Percentiles rank a stretch among this genome's conserved stretches.
Conservation (phyloP, 2,113 vertebrate genomes). For the Chaenogobius annularis region DNA sequence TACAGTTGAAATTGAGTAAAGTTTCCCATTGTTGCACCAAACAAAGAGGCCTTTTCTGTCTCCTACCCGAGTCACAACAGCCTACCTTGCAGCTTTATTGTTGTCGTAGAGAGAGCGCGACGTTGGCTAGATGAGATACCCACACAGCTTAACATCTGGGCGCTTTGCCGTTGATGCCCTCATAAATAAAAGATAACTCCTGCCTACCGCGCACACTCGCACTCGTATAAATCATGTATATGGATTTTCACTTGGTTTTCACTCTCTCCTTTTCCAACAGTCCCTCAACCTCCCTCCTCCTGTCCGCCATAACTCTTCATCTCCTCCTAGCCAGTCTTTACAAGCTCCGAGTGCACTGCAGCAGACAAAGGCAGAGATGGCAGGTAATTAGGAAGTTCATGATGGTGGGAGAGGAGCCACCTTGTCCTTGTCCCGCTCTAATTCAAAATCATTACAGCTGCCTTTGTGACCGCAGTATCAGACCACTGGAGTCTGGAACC, state of each 20-base stretch:
- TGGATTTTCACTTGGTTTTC: conserved; percentile 78
- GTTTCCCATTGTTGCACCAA: conserved; percentile 24
- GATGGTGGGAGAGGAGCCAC: conserved; percentile 27
- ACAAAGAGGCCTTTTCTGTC: conserved; percentile 47
- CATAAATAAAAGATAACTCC: conserved; percentile 86
- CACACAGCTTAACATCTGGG: conserved; percentile 81
- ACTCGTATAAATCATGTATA: conserved; percentile 85
- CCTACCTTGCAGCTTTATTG: conserved; percentile 67
- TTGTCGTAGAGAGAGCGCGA: conserved; percentile 50
- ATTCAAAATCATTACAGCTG: conserved; percentile 27
- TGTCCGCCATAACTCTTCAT: conserved; percentile 54
- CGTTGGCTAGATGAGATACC: conserved; percentile 75
- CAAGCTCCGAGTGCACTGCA: conserved; percentile 36
- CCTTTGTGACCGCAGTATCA: conserved; percentile 3
- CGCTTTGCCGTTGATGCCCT: conserved; percentile 76
- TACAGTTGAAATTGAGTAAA: neutral
- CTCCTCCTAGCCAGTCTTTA: conserved; percentile 16
- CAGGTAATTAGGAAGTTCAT: conserved; percentile 70
- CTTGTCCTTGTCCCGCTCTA: conserved; percentile 34
- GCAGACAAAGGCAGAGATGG: conserved; percentile 43
- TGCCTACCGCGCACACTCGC: conserved; percentile 69
- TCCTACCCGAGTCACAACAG: conserved; percentile 33
- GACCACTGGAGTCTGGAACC: conserved; percentile 10
- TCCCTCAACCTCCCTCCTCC: conserved; percentile 48
- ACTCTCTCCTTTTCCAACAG: conserved; percentile 68